Conservation (phyloP, 2,113 vertebrate species). For the Coreoperca whiteheadi region DNA sequence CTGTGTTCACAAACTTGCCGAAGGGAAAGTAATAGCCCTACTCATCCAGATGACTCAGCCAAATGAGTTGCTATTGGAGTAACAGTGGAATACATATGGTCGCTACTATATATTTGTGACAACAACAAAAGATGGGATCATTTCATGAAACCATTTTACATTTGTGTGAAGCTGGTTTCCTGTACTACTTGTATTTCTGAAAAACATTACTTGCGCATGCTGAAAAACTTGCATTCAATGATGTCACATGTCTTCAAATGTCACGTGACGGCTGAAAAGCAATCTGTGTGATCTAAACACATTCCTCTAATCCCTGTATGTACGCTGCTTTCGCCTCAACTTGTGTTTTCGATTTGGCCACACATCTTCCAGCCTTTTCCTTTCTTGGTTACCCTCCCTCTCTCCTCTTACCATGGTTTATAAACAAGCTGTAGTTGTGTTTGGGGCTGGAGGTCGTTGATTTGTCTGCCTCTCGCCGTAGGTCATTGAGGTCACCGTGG, state of each 20-base stretch:
- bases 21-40: conserved; percentile 70
- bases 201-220: not conserved
- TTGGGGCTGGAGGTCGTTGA: conserved; percentile 91
- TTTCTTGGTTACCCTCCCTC: conserved; percentile 16
- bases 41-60: conserved; percentile 59
- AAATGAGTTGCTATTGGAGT: conserved; percentile 40
- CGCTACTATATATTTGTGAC: conserved; percentile 33
- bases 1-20: conserved; percentile 74
- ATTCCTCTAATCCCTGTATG: not conserved
- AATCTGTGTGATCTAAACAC: not conserved
- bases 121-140: conserved; percentile 26
- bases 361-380: conserved; percentile 52
- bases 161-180: not conserved
- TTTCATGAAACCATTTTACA: conserved; percentile 13
- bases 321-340: not conserved
- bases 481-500: conserved; percentile 90
- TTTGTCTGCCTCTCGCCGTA: conserved; percentile 90
- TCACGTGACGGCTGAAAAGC: not conserved
- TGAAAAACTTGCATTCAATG: not conserved
- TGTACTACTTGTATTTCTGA: not conserved
- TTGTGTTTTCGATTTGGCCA: conserved; percentile 23
- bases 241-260: conserved; percentile 14
- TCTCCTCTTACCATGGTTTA: conserved; percentile 41
- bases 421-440: conserved; percentile 79
- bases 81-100: conserved; percentile 21